Evolutionary conservation across 2,888 invertebrate species (phyloP), one percentile per base, ranked within the genome.

Genomic region (Cenopis cana): DNA sequence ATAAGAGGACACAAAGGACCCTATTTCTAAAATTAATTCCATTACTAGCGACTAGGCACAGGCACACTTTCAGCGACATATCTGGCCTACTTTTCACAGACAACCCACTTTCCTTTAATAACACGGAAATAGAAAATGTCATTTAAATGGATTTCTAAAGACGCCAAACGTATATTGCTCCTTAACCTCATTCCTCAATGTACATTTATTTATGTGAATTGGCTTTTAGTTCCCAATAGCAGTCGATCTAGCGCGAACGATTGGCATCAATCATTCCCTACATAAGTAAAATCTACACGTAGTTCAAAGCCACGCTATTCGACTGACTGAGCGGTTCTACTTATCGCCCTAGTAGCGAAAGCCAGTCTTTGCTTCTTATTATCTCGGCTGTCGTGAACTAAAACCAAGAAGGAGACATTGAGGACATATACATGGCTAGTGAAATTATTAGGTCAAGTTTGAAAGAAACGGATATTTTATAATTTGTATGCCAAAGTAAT

Each of bases 271-370:
- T 68, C 67, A 59, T 54, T 56, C 50, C n/a, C 50, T 68, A 41
- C 24, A 59, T 54, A 64, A 52, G 64, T 54, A 64, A 54, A 64
- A 59, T 67, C 57, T 24, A 57, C 67, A 68, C 60, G 64, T 64
- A 64, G 38, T 61, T 50, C 61, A 52, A 64, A 41, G 59, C 36
- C 64, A 33, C 33, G 61, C 33, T 18, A 41, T 59, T 12, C 60
- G 20, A 24, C 57, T 67, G 69, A 52, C 60, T 68, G 54, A 46
- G 54, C 68, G 59, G 24, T 65, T 46, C 46, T 70, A 55, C 67
- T 71, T 71, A 71, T 71, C 71, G 61, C 49, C 14, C 41, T 50
- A 55, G 66, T 67, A 17, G 29, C 68, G 18, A 60, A 70, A 70
- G 46, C 59, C 20, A 65, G 65, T 70, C 68, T n/a, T 55, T 54